A percentile compares a stretch with the other conserved stretches of the same genome.
Evolutionary conservation across 2,113 vertebrate species (phyloP).

Genomic region (rat (Rattus norvegicus)): DNA sequence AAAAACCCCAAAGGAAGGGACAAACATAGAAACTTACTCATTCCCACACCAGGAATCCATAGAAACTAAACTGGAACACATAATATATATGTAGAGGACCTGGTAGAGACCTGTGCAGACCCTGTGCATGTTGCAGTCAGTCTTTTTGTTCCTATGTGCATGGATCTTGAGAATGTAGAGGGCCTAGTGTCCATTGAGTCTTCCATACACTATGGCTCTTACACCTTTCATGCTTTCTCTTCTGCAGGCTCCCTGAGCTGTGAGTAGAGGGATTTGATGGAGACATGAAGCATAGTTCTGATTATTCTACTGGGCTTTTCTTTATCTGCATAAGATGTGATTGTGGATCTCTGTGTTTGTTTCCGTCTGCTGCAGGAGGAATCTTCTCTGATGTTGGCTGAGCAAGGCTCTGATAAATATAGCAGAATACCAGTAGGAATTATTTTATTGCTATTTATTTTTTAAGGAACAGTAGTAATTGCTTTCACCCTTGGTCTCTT

Average conservation of each 20-base stretch:
- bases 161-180: neutral
- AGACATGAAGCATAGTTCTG: neutral
- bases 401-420: neutral
- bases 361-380: neutral
- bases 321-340: neutral
- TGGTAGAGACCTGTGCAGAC: accelerated
- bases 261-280: neutral
- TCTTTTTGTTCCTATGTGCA: neutral
- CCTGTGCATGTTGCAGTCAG: neutral
- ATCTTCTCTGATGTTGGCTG: neutral
- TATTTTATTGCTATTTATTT: neutral
- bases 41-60: neutral
- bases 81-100: neutral
- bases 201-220: neutral
- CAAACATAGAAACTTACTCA: neutral
- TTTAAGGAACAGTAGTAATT: neutral
- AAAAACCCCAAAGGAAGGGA: neutral
- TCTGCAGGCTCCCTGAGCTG: neutral
- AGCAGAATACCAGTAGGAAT: neutral
- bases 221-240: neutral
- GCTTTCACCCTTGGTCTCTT: neutral
- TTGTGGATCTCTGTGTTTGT: neutral
- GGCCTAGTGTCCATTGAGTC: neutral
- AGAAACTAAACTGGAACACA: neutral
- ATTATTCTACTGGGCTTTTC: neutral